Base-by-base conservation (phyloP, 2,113 vertebrate genomes). In the Mobula birostris region DNA sequence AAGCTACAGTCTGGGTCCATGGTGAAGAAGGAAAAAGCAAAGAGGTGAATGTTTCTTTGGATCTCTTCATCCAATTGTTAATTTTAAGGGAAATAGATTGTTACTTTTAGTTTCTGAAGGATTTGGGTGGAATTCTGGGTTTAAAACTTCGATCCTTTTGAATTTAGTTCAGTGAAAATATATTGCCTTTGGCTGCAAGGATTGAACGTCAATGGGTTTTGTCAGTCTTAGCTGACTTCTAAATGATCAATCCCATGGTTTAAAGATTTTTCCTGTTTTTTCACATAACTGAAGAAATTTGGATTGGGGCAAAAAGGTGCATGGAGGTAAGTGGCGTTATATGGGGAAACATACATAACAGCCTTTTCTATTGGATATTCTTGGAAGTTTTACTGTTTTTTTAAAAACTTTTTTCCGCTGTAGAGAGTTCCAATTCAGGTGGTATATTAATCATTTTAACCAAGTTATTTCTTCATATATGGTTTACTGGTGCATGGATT, bases 1-100 rank as follows among this genome's bases (percentile, higher is more conserved):
- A 99, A 97, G 98, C 98, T 79, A 98, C 98, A 0, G 98, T 99
- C 29, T 99, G 98, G 96, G 96, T 99, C 95, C 98, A 99, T 94
- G 97, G 98, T 95, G 98, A 99, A 15, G 96, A 94, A 12, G 97
- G 97, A 92, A 97, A 98, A 87, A 96, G 96, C 95, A 98, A 96
- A 95, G 99, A 99, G 97, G 99, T 97, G 95, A 95, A 95, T 70
- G 12, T 66, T 91, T 87, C 24, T 87, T 87, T 29, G 9, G 3
- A 61, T 87, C 3, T 8, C 24, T 87, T 29, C 24, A 63, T 87
- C 21, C 1, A 7, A 61, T 27, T 87, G 36, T 24, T 24, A 61
- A 29, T 63, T 88, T 88, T 15, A 12, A 88, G 12, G 61, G 7
- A 63, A 88, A 14, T 88, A 7, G 4, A 63, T 12, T 83, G 6